phyloP scores from a whole-genome alignment of 1,140 invertebrate species.

The Muscidifurax raptorellus region DNA sequence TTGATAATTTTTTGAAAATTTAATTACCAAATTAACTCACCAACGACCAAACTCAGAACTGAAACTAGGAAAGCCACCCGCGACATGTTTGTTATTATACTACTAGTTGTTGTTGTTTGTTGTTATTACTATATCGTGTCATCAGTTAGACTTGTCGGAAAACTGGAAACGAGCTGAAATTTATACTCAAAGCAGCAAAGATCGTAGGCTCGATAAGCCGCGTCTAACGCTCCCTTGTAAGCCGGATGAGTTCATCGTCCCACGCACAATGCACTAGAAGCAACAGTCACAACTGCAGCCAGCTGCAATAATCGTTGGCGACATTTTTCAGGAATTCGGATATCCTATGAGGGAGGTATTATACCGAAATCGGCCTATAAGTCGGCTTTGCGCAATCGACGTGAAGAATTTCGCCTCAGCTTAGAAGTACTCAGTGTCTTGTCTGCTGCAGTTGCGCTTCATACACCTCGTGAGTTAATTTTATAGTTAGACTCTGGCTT shows the following conservation, averaged over 20 bases:
- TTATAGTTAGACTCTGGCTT: too few relatives aligned
- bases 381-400: not conserved
- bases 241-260: not conserved
- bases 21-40: not conserved
- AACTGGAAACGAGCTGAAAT: not conserved
- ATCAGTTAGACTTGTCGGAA: not conserved
- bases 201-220: not conserved
- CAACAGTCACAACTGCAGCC: not conserved
- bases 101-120: too few relatives aligned
- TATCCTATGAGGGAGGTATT: not conserved
- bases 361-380: not conserved
- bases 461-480: too few relatives aligned
- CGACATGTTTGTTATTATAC: too few relatives aligned
- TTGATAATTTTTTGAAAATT: not conserved
- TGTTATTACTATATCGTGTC: not conserved
- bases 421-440: not conserved
- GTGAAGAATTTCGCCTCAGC: not conserved
- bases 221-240: not conserved
- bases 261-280: not conserved
- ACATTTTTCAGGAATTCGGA: not conserved
- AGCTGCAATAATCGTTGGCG: not conserved
- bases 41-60: not conserved
- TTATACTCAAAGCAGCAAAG: slow-evolving; percentile 24
- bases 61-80: not conserved
- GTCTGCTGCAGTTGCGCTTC: too few relatives aligned